Evolutionary conservation across 2,113 vertebrate genomes (phyloP).

Genomic region (Saccopteryx leptura): DNA sequence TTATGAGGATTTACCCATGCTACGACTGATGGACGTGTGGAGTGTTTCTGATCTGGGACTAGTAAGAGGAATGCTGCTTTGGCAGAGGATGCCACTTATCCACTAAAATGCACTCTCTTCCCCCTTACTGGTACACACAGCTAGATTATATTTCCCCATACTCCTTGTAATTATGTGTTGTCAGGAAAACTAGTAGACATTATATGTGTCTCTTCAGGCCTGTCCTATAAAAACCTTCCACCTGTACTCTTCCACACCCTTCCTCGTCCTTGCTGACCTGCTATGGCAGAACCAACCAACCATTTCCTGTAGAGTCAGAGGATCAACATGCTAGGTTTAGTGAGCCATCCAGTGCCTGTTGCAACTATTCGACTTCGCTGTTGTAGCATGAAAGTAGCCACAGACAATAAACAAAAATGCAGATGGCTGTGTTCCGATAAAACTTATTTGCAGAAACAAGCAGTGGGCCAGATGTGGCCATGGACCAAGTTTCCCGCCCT

Average conservation of each 20-base stretch:
- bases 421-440: background rate
- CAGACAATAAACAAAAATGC: background rate
- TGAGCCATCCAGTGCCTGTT: background rate
- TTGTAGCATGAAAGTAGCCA: background rate
- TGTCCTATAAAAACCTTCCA: background rate
- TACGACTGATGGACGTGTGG: background rate
- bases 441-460: background rate
- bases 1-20: background rate
- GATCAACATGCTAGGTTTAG: background rate
- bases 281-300: background rate
- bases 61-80: background rate
- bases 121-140: background rate
- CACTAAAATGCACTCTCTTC: background rate
- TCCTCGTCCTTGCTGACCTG: background rate
- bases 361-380: background rate
- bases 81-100: background rate
- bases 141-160: background rate
- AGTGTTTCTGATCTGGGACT: background rate
- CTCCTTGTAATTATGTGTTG: background rate
- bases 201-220: background rate
- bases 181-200: background rate
- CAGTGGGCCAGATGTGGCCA: background rate
- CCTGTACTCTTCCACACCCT: background rate
- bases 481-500: background rate
- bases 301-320: background rate